Conservation (phyloP, 2,888 invertebrate species). For the Dione juno region DNA sequence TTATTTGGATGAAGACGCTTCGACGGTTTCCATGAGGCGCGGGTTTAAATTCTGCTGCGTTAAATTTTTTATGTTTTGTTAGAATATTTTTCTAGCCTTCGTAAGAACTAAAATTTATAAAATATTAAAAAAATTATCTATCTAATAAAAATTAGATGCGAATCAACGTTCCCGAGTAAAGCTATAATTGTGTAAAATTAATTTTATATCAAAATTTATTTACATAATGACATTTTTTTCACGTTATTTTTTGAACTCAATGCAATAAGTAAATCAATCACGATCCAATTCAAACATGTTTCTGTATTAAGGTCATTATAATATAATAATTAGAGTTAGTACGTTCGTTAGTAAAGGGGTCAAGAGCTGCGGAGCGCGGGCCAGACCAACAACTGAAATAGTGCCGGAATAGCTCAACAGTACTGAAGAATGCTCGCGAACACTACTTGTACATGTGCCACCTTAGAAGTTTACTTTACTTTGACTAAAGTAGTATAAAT, state of each 20-base stretch:
- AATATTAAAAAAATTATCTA: too few relatives aligned
- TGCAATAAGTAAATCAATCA: background rate
- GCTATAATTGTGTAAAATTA: too few relatives aligned
- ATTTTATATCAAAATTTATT: too few relatives aligned
- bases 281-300: constrained; percentile 1
- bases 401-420: constrained; percentile 42
- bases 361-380: constrained; percentile 52
- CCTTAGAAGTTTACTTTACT: constrained; percentile 25
- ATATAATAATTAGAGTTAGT: constrained; percentile 48
- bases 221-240: background rate
- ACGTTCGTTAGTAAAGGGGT: constrained; percentile 60
- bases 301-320: constrained; percentile 27
- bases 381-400: constrained; percentile 58
- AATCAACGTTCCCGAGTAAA: too few relatives aligned
- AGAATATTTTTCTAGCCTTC: too few relatives aligned
- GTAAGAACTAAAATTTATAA: too few relatives aligned
- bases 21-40: too few relatives aligned
- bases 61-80: too few relatives aligned
- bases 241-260: background rate
- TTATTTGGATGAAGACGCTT: too few relatives aligned
- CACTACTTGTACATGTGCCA: constrained; percentile 28
- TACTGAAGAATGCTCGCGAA: constrained; percentile 30
- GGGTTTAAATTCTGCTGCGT: too few relatives aligned
- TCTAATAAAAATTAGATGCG: too few relatives aligned
- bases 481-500: background rate